Conservation (phyloP, 2,113 vertebrate species). For the Hydrochoerus hydrochaeris region DNA sequence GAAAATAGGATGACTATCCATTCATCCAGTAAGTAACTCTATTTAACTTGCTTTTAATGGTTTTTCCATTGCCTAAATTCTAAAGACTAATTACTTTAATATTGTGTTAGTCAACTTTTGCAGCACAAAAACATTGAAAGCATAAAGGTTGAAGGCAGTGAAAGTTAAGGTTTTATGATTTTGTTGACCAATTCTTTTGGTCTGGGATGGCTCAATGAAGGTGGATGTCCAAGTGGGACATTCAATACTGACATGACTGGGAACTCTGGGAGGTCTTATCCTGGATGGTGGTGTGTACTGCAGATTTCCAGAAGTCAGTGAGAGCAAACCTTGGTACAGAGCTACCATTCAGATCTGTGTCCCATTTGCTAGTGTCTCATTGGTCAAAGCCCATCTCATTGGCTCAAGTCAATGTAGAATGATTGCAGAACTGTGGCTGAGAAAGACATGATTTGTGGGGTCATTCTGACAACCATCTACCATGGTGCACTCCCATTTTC, state of each 20-base stretch:
- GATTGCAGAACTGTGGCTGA: background rate
- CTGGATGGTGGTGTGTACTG: no score
- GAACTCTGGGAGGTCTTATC: background rate
- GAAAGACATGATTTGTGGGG: background rate
- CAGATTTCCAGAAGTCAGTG: no score
- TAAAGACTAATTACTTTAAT: constrained; percentile 25
- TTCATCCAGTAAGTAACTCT: constrained; percentile 7
- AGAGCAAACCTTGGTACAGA: no score
- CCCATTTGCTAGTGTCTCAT: background rate
- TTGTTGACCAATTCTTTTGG: background rate
- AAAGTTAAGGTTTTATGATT: background rate
- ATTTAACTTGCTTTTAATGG: background rate
- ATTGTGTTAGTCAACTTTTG: background rate
- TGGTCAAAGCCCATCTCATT: background rate
- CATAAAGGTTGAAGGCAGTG: background rate
- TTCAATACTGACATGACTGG: background rate
- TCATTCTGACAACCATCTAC: background rate
- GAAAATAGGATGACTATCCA: background rate
- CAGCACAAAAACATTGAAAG: background rate
- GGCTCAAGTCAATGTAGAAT: background rate
- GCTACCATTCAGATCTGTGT: background rate
- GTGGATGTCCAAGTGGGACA: background rate
- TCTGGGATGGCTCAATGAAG: background rate
- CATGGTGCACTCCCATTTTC: background rate
- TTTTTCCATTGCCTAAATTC: constrained; percentile 3